Conservation (phyloP, 2,797 vertebrate genomes). For the Capromys pilorides region DNA sequence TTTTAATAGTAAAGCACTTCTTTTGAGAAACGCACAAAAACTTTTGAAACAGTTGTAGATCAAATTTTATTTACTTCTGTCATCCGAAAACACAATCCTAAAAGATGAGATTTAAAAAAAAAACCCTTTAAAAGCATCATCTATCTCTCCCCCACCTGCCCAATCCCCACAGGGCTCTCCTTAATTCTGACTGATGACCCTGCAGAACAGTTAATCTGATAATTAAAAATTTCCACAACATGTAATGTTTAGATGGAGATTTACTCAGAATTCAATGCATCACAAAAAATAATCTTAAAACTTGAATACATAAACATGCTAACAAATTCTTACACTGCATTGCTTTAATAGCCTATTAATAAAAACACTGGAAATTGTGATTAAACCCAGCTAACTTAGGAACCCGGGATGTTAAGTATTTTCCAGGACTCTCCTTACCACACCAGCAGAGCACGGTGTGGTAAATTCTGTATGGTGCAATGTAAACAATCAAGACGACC, state of each 20-base stretch:
- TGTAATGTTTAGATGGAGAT: constrained; percentile 58
- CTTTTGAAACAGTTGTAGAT: constrained; percentile 17
- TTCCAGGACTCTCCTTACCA: constrained; percentile 34
- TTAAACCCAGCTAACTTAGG: constrained; percentile 39
- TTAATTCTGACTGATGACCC: constrained; percentile 74
- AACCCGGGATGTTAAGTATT: constrained; percentile 30
- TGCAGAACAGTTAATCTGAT: constrained; percentile 72
- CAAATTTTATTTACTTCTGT: constrained; percentile 33
- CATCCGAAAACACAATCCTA: neutral
- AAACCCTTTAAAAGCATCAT: neutral
- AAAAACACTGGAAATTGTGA: constrained; percentile 14
- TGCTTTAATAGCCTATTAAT: neutral
- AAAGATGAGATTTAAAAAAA: constrained; percentile 15
- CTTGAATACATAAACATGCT: constrained; percentile 25
- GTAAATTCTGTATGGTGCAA: constrained; percentile 17
- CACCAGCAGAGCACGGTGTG: neutral
- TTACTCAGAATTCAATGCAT: constrained; percentile 3
- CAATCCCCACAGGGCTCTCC: neutral
- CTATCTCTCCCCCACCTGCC: neutral
- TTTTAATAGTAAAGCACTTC: constrained; percentile 20
- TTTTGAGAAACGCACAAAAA: constrained; percentile 38
- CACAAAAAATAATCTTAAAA: constrained; percentile 60
- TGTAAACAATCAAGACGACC: constrained; percentile 42
- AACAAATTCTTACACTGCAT: constrained; percentile 41
- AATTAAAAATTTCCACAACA: constrained; percentile 75